Conservation (phyloP, 2,113 vertebrate species). For the Chaetodon trifascialis region DNA sequence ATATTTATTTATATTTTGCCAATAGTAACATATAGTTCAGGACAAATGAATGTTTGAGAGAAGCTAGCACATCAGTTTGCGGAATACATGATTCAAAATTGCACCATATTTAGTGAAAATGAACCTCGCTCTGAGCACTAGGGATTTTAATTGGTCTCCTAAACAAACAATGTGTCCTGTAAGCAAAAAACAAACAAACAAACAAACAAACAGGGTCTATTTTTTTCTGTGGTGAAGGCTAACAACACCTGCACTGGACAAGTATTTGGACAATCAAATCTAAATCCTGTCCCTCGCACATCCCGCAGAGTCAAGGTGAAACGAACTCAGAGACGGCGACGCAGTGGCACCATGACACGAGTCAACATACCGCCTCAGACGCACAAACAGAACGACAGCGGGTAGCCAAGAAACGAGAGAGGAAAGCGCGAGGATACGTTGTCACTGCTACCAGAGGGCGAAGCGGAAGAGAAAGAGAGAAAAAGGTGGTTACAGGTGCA, state of each 20-base stretch:
- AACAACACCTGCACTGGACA: constrained; percentile 40
- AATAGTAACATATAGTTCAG: constrained; percentile 79
- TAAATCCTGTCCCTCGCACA: constrained; percentile 48
- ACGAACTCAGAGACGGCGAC: constrained; percentile 15
- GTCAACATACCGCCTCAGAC: constrained; percentile 49
- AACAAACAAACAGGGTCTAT: constrained; percentile 36
- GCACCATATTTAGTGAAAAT: constrained; percentile 58
- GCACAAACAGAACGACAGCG: constrained; percentile 43
- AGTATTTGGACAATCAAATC: constrained; percentile 32
- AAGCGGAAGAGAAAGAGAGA: constrained; percentile 79
- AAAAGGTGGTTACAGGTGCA: constrained; percentile 65
- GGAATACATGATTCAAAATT: constrained; percentile 62
- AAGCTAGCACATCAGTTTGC: constrained; percentile 72
- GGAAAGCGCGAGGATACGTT: constrained; percentile 46
- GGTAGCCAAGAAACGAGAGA: constrained; percentile 58
- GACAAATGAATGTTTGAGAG: constrained; percentile 75
- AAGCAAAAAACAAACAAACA: constrained; percentile 2
- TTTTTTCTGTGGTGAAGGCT: constrained; percentile 41
- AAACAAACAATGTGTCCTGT: constrained; percentile 44
- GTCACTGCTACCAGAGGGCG: constrained; percentile 73
- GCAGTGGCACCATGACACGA: constrained; percentile 59
- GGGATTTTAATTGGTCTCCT: constrained; percentile 33
- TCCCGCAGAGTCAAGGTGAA: constrained; percentile 47
- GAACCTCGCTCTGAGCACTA: constrained; percentile 43
- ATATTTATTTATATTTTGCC: constrained; percentile 84